These are phyloP conservation scores for Willowsia nigromaculata DNA, from an alignment of 2,888 invertebrate genomes.

Conservation along the genomic window DNA sequence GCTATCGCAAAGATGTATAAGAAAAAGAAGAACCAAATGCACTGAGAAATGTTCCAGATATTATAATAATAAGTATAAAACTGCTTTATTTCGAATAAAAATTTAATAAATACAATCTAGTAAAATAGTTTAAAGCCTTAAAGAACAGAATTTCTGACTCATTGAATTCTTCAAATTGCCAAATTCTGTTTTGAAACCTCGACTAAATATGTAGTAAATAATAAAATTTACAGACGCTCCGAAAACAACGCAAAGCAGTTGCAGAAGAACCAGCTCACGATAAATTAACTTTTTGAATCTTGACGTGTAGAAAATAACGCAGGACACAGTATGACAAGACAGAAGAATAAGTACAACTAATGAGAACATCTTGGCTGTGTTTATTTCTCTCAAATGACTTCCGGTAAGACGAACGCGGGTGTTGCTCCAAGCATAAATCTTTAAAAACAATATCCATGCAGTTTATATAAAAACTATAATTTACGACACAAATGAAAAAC, in stretches of 20 bases:
- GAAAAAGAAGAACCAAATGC: no score
- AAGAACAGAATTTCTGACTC: conserved; percentile 1
- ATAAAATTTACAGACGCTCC: conserved; percentile 36
- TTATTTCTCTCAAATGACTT: conserved; percentile 22
- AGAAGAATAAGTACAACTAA: conserved; percentile 10
- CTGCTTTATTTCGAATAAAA: no score
- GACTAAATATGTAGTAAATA: conserved; percentile 7
- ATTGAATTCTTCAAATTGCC: not conserved
- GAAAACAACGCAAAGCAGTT: not conserved
- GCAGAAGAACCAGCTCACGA: conserved; percentile 30
- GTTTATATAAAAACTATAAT: not conserved
- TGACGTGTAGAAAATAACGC: conserved; percentile 26
- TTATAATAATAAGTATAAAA: no score
- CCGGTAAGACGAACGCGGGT: not conserved
- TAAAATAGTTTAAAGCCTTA: not conserved
- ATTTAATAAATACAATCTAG: not conserved
- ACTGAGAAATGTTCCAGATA: no score
- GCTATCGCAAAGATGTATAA: no score
- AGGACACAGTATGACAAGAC: conserved; percentile 13
- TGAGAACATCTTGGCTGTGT: conserved; percentile 55
- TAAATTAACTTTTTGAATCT: conserved; percentile 13
- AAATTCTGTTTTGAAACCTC: conserved; percentile 30
- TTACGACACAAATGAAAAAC: not conserved
- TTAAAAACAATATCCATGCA: not conserved
- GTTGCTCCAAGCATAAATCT: conserved; percentile 54